Conservation (phyloP, 1,140 invertebrate genomes). For the Listronotus oregonensis region DNA sequence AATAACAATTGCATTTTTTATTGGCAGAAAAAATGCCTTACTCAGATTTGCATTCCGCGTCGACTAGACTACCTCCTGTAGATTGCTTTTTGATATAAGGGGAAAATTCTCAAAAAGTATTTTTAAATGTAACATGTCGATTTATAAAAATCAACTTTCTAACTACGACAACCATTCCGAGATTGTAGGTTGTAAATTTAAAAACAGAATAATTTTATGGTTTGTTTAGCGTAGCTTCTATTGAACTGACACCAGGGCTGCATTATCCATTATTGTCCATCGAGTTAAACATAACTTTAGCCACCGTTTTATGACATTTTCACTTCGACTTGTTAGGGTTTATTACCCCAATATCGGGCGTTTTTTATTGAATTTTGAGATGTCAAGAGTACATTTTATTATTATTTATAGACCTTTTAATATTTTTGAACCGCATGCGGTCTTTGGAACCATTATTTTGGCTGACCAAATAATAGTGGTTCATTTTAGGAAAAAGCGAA, state of each 20-base stretch:
- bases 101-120: no score
- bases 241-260: neutral
- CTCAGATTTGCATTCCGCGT: no score
- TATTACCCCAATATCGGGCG: neutral
- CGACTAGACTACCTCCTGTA: no score
- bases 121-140: no score
- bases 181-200: constrained; percentile 1
- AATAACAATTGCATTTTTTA: no score
- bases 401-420: constrained; percentile 9
- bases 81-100: no score
- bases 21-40: no score
- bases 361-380: constrained; percentile 3
- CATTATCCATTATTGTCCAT: constrained; percentile 3
- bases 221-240: neutral
- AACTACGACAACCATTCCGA: neutral
- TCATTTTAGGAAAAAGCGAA: constrained; percentile 1
- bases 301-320: constrained; percentile 14
- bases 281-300: constrained; percentile 4
- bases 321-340: neutral
- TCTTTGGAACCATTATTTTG: constrained; percentile 9
- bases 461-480: constrained; percentile 3
- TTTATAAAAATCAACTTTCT: constrained; percentile 6
- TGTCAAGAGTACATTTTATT: constrained; percentile 11
- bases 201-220: constrained; percentile 5
- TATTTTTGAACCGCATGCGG: constrained; percentile 10